Conservation (phyloP, 2,797 vertebrate species). For the Echeneis naucrates region DNA sequence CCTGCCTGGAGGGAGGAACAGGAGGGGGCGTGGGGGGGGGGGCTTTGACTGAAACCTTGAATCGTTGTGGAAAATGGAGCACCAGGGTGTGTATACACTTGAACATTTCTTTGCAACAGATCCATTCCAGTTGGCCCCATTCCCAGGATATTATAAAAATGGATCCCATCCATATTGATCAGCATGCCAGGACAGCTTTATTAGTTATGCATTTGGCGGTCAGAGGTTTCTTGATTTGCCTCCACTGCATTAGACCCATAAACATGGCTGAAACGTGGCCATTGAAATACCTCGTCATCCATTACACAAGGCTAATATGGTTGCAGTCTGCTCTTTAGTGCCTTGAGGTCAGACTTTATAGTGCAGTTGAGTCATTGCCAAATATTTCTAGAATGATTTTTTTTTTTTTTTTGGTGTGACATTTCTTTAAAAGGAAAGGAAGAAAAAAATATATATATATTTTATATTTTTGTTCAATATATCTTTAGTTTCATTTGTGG, state of each 20-base stretch:
- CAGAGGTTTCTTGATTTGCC: constrained; percentile 59
- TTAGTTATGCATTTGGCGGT: constrained; percentile 54
- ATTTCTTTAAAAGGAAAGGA: neutral
- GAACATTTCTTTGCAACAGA: constrained; percentile 21
- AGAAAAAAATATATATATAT: no score
- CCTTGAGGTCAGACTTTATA: constrained; percentile 24
- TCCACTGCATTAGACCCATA: constrained; percentile 50
- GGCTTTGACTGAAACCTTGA: constrained; percentile 41
- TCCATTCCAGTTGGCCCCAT: neutral
- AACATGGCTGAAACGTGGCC: constrained; percentile 44
- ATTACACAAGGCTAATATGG: constrained; percentile 38
- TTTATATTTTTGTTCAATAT: neutral
- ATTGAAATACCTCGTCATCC: constrained; percentile 58
- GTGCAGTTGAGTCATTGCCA: neutral
- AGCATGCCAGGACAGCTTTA: constrained; percentile 33
- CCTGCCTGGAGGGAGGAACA: neutral
- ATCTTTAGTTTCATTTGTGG: neutral
- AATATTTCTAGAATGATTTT: constrained; percentile 14
- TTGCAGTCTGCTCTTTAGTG: constrained; percentile 30
- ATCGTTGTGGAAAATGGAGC: constrained; percentile 32
- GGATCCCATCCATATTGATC: constrained; percentile 58
- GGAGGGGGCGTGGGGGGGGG: constrained; percentile 1
- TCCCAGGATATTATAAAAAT: constrained; percentile 11
- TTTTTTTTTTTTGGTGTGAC: no score
- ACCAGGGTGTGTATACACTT: neutral